Conservation (phyloP, 2,113 vertebrate genomes). For the Motacilla alba region DNA sequence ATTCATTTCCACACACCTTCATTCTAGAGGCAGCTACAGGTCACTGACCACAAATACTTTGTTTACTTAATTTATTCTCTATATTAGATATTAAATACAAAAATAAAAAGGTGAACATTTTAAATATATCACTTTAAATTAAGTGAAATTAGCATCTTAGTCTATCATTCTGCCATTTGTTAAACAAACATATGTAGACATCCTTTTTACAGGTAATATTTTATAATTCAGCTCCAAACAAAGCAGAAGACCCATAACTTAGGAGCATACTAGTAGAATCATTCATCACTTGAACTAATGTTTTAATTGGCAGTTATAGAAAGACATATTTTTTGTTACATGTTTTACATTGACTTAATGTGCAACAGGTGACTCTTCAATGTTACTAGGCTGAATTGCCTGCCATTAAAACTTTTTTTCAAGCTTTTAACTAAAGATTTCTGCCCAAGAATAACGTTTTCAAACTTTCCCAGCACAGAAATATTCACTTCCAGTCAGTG, state of each 20-base stretch:
- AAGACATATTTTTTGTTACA: neutral
- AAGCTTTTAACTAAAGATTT: neutral
- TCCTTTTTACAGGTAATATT: neutral
- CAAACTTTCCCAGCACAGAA: neutral
- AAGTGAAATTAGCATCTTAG: neutral
- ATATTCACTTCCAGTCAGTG: neutral
- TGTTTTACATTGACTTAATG: neutral
- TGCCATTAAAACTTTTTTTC: neutral
- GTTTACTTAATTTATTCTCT: neutral
- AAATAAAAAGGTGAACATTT: neutral
- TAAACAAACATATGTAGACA: neutral
- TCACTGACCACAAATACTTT: neutral
- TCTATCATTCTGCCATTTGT: neutral
- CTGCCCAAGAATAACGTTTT: neutral
- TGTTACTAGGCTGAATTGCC: neutral
- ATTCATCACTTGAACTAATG: neutral
- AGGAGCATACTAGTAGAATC: neutral
- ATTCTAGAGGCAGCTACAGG: neutral
- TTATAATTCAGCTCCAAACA: neutral
- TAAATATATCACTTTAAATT: neutral
- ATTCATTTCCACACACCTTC: neutral
- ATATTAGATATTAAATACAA: neutral
- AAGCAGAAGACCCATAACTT: neutral
- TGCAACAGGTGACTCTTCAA: neutral
- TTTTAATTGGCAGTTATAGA: slow-evolving; percentile 3